Evolutionary conservation across 92 coral and sea anemone species (phyloP), one percentile per base, ranked within the genome.

Genomic region (Muricea muricata): DNA sequence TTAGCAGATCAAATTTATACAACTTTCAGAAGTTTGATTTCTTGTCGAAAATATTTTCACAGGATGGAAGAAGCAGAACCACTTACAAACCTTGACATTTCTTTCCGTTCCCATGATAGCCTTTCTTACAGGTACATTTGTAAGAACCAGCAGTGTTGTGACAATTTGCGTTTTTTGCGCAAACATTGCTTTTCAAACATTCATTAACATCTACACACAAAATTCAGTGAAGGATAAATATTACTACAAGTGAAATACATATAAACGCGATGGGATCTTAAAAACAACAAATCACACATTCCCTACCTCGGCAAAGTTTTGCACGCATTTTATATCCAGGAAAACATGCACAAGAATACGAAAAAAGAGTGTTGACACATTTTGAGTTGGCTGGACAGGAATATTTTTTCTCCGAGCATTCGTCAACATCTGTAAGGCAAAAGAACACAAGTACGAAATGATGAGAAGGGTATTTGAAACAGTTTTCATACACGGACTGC

Each of bases 51-150:
- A n/a, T n/a, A n/a, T n/a, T n/a, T n/a, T n/a, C n/a, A n/a, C n/a
- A n/a, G n/a, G n/a, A n/a, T n/a, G n/a, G n/a, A n/a, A n/a, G n/a
- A n/a, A n/a, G n/a, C n/a, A n/a, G n/a, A n/a, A n/a, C n/a, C n/a
- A n/a, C 52, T 25, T 20, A 17, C 80, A 75, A 17, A 46, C 34
- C 56, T 20, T 48, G n/a, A n/a, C n/a, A n/a, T n/a, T n/a, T n/a
- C n/a, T n/a, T n/a, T 3, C 66, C 65, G 32, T 75, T 31, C 14
- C 65, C 80, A 21, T 24, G 54, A 28, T 47, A 75, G 4, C 80
- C 80, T n/a, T 46, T 31, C n/a, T 75, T 75, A 58, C 80, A 75
- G 24, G 31, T 14, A 50, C 80, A 75, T 75, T 75, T 52, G 20
- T 75, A 48, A 48, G 80, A 24, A 3, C 80, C 80, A 1, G 32